Evolutionary conservation across 1,140 invertebrate genomes (phyloP), one percentile per base, ranked within the genome.

Genomic region (Amyelois transitella): DNA sequence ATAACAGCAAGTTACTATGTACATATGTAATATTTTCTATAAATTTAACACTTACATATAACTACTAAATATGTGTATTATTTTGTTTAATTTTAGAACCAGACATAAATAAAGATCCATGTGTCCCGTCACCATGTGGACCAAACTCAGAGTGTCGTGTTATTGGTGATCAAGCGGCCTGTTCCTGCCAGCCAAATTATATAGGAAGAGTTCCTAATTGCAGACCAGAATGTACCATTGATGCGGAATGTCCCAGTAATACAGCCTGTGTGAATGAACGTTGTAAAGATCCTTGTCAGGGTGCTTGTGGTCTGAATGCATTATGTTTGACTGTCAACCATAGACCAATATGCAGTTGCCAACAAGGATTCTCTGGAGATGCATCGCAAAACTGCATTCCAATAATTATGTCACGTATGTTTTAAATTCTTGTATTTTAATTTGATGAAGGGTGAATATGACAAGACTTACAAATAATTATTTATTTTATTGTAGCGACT

Each of bases 101-200:
- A 18, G 55, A 58, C 12, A 69, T 68, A 14, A 72, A 57, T 32
- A 17, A 69, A 14, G 80, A 89, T 55, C 87, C 87, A 18, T 96
- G 94, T 71, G 88, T 90, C 47, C 94, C 94, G n/a, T 94, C 93
- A 58, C 94, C 94, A 0, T 96, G 94, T 67, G 94, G 94, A 54
- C 93, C 93, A 4, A 94, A 95, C 70, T 94, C 94, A 4, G 92
- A 94, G 69, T 96, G 94, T 62, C 91, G 93, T 24, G 93, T 94
- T 69, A 91, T 91, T 62, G 93, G 94, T 62, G 91, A 92, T 24
- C 93, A 93, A 49, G 94, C 93, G 8, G 93, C 94, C n/a, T 96
- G 94, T 70, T 90, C 91, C 25, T 96, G 94, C 75, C 83, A 92
- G 43, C 88, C 91, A 6, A 94, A 94, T 53, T 94, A 92, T 64